phyloP scores from a whole-genome alignment of 2,888 invertebrate genomes.

The Apantesis nais region DNA sequence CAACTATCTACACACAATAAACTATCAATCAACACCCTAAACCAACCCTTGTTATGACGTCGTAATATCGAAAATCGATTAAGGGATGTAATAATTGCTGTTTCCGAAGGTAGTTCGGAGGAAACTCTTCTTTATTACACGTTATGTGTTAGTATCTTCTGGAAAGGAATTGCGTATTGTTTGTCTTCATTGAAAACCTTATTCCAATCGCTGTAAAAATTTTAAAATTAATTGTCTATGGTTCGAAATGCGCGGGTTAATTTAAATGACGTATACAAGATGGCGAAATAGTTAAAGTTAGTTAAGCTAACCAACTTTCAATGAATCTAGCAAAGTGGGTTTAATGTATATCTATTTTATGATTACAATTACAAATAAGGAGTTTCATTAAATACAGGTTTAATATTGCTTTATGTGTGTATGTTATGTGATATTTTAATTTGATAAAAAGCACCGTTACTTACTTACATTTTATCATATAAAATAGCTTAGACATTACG shows the following conservation, averaged over 20 bases:
- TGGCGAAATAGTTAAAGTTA: not conserved
- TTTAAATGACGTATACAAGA: not conserved
- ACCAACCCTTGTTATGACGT: conserved; percentile 5
- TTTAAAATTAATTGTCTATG: not conserved
- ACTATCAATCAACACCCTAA: conserved; percentile 1
- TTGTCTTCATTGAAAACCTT: not conserved
- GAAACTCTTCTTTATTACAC: not conserved
- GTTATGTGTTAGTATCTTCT: not conserved
- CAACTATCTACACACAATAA: conserved; percentile 4
- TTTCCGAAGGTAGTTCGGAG: not conserved
- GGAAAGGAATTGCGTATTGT: not conserved
- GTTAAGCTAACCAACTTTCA: not conserved
- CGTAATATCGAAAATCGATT: conserved; percentile 5
- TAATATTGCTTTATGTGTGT: too few species aligned
- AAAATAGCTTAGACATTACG: too few species aligned
- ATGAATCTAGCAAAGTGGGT: too few species aligned
- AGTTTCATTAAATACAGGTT: too few species aligned
- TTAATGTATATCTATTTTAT: too few species aligned
- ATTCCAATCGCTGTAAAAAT: not conserved
- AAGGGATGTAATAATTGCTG: not conserved
- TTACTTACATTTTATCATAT: too few species aligned
- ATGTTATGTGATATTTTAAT: too few species aligned
- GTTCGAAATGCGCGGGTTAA: not conserved
- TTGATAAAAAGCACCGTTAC: too few species aligned
- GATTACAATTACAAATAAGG: too few species aligned